These are phyloP conservation scores for Crossocerus cetratus DNA, from an alignment of 2,888 invertebrate genomes.

Conservation along the genomic window DNA sequence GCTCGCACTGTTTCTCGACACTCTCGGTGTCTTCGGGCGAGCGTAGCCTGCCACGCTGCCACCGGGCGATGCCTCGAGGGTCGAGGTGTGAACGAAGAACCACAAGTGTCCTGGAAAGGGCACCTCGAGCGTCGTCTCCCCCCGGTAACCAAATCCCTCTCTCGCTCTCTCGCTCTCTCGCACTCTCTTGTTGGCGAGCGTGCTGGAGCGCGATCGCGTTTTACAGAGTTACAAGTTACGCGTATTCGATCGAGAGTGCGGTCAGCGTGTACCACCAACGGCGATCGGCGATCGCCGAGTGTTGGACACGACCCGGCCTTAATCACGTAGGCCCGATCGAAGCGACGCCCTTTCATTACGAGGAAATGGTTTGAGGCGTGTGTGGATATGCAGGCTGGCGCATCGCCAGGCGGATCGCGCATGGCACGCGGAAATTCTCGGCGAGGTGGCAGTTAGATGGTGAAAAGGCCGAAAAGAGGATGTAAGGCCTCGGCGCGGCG, in stretches of 20 bases:
- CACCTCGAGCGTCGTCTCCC: slow-evolving; percentile 44
- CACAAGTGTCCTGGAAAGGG: slow-evolving; percentile 71
- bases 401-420: slow-evolving; percentile 25
- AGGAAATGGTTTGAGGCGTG: slow-evolving; percentile 53
- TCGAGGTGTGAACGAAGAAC: slow-evolving; percentile 76
- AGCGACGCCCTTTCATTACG: slow-evolving; percentile 55
- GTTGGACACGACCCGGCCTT: slow-evolving; percentile 47
- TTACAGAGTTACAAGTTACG: slow-evolving; percentile 68
- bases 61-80: slow-evolving; percentile 47
- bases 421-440: neutral
- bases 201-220: slow-evolving; percentile 55
- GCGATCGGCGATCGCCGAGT: slow-evolving; percentile 1
- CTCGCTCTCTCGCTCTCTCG: neutral
- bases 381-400: slow-evolving; percentile 37
- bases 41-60: slow-evolving; percentile 43
- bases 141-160: slow-evolving; percentile 68
- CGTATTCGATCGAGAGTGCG: slow-evolving; percentile 55
- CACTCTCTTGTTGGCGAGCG: no score
- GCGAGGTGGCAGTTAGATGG: neutral
- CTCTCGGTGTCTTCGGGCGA: slow-evolving; percentile 51
- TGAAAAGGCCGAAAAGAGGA: neutral
- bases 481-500: neutral
- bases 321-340: slow-evolving; percentile 65
- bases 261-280: slow-evolving; percentile 23
- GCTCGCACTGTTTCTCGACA: slow-evolving; percentile 15